Conservation (phyloP, 1,140 invertebrate genomes). For the Trialeurodes vaporariorum region DNA sequence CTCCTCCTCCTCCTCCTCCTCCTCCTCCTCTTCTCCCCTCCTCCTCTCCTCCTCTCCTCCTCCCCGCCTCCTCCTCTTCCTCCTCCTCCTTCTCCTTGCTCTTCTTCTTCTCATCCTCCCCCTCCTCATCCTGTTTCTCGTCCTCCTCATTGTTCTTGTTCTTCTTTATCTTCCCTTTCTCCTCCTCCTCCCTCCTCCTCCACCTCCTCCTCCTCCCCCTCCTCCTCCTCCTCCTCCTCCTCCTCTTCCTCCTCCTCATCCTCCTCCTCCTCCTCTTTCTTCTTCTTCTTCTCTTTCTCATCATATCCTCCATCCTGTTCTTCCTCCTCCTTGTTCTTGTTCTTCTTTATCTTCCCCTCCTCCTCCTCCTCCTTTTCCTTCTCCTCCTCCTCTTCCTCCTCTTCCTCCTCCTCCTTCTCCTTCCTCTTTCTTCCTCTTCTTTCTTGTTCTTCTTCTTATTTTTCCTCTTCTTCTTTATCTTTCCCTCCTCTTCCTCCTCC, state of each 20-base stretch:
- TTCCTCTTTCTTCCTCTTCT: neutral
- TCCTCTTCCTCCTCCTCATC: slow-evolving; percentile 9
- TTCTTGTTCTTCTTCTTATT: too few relatives aligned
- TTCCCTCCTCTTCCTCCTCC: too few relatives aligned
- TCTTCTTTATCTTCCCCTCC: slow-evolving; percentile 2
- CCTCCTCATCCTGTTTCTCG: too few relatives aligned
- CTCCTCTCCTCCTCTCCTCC: too few relatives aligned
- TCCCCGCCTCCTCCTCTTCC: too few relatives aligned
- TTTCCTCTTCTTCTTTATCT: neutral
- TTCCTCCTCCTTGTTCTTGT: slow-evolving; percentile 12
- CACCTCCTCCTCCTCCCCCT: slow-evolving; percentile 11
- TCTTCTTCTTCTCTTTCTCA: neutral
- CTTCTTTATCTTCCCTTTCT: neutral
- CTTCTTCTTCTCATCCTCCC: too few relatives aligned
- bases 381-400: slow-evolving; percentile 10
- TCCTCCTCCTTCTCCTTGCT: too few relatives aligned
- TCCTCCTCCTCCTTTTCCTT: slow-evolving; percentile 9
- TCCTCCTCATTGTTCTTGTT: slow-evolving; percentile 4
- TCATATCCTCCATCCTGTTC: slow-evolving; percentile 12
- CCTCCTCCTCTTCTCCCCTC: too few relatives aligned
- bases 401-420: slow-evolving; percentile 11
- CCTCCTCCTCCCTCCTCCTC: neutral
- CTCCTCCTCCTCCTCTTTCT: neutral
- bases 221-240: slow-evolving; percentile 10
- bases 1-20: slow-evolving; percentile 5